phyloP scores from a whole-genome alignment of 2,797 vertebrate species.

The Mormyrus proboscirostris region DNA sequence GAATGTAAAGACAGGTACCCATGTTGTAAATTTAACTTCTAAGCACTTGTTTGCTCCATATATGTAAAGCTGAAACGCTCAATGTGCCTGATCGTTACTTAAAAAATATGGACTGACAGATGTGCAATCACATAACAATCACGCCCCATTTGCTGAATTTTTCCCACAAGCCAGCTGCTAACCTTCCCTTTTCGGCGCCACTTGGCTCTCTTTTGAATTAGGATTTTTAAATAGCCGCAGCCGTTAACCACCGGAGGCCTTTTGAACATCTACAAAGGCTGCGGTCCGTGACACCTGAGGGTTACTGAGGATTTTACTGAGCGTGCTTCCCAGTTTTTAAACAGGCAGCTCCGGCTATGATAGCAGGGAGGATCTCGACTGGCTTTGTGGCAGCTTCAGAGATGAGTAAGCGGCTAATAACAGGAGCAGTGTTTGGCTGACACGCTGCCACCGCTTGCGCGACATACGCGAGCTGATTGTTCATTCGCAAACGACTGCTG shows the following conservation, averaged over 20 bases:
- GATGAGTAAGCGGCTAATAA: slow-evolving; percentile 7
- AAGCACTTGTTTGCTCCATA: neutral
- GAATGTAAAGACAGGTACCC: neutral
- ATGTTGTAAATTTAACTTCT: neutral
- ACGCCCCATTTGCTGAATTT: neutral
- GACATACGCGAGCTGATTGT: neutral
- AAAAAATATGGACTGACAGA: neutral
- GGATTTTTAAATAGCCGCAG: neutral
- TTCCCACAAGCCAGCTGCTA: neutral
- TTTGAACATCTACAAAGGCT: neutral
- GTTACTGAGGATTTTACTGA: neutral
- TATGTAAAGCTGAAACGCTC: neutral
- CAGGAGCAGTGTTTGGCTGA: neutral
- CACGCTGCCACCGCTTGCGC: neutral
- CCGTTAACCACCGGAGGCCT: neutral
- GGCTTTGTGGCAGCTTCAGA: neutral
- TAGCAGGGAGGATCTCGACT: neutral
- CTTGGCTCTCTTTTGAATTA: neutral
- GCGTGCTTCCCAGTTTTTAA: neutral
- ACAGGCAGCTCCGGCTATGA: neutral
- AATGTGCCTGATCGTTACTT: neutral
- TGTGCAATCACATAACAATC: neutral
- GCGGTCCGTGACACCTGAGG: neutral
- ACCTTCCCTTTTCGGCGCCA: neutral
- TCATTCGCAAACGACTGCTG: neutral